These are phyloP conservation scores for Celastrina argiolus DNA, from an alignment of 2,888 invertebrate genomes.

Conservation along the genomic window DNA sequence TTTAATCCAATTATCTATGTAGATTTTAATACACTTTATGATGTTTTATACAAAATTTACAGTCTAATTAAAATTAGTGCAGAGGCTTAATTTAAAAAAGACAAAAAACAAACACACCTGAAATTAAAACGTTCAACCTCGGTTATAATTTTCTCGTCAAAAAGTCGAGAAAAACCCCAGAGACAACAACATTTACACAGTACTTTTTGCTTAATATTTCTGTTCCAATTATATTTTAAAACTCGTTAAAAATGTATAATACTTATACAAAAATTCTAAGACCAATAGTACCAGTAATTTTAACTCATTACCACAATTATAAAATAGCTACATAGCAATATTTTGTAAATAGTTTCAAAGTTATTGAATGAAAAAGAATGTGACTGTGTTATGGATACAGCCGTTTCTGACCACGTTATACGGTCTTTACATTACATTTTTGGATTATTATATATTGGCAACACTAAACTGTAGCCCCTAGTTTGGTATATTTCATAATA, in stretches of 20 bases:
- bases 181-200: not conserved
- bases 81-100: not conserved
- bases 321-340: no score
- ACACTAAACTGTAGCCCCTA: no score
- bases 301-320: not conserved
- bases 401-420: no score
- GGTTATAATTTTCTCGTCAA: slow-evolving; percentile 14
- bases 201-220: not conserved
- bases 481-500: no score
- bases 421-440: no score
- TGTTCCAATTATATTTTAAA: not conserved
- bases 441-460: no score
- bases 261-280: not conserved
- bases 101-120: slow-evolving; percentile 1
- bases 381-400: no score
- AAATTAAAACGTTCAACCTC: slow-evolving; percentile 10
- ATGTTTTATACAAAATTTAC: slow-evolving; percentile 3
- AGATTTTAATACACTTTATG: not conserved
- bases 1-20: no score
- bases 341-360: no score
- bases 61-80: slow-evolving; percentile 3
- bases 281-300: not conserved
- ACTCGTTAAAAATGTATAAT: not conserved
- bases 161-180: not conserved
- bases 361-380: not conserved